Percentiles rank a stretch among this genome's conserved stretches.
Evolutionary conservation across 1,140 invertebrate genomes (phyloP).

Genomic region (Phthorimaea operculella): DNA sequence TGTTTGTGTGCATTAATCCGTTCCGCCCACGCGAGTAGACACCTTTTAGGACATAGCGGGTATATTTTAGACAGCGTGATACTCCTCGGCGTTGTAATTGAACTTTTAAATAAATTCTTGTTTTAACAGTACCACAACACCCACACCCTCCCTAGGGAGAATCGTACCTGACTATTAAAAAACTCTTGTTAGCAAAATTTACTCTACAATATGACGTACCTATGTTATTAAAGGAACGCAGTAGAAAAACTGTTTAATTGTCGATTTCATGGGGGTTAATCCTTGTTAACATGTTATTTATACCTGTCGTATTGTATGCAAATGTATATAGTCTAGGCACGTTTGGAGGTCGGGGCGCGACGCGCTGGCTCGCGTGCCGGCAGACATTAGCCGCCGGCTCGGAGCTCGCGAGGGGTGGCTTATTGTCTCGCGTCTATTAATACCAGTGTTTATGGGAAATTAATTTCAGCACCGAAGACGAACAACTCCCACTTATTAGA

Average conservation of each 20-base stretch:
- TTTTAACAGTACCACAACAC: too few relatives aligned
- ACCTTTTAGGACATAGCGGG: too few relatives aligned
- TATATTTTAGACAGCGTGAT: too few relatives aligned
- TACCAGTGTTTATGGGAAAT: slow-evolving; percentile 53
- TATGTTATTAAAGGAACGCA: too few relatives aligned
- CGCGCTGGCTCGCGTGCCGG: slow-evolving; percentile 36
- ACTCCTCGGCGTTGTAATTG: too few relatives aligned
- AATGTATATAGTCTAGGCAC: not conserved
- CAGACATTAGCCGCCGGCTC: slow-evolving; percentile 47
- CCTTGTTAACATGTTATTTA: slow-evolving; percentile 6
- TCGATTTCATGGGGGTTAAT: not conserved
- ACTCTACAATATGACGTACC: too few relatives aligned
- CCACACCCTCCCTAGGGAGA: too few relatives aligned
- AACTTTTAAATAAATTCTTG: too few relatives aligned
- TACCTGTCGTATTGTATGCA: slow-evolving; percentile 3
- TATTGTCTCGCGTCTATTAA: slow-evolving; percentile 62
- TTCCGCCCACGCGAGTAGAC: not conserved
- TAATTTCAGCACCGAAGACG: slow-evolving; percentile 30
- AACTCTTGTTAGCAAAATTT: too few relatives aligned
- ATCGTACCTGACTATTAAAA: too few relatives aligned
- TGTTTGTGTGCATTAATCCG: not conserved
- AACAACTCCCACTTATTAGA: slow-evolving; percentile 12
- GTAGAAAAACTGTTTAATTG: too few relatives aligned
- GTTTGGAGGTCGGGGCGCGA: not conserved
- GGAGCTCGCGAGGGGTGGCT: slow-evolving; percentile 35